These are phyloP conservation scores for Muricea muricata DNA, from an alignment of 92 coral and sea anemone genomes.

Conservation along the genomic window DNA sequence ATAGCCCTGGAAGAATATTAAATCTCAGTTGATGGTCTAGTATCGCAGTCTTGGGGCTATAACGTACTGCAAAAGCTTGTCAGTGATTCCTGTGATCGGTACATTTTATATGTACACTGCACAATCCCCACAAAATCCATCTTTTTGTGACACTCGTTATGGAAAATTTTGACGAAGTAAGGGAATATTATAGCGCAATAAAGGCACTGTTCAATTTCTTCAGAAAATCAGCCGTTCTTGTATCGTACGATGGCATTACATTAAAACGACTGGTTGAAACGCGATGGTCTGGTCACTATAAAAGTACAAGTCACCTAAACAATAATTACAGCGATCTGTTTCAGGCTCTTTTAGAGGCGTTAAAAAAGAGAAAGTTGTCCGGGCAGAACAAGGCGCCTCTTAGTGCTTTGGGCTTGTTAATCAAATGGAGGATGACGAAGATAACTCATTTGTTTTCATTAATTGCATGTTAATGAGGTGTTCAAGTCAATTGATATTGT, in stretches of 20 bases:
- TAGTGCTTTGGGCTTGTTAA: conserved; percentile 4
- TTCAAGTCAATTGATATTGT: conserved; percentile 8
- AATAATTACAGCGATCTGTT: conserved; percentile 12
- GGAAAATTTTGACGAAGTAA: conserved; percentile 28
- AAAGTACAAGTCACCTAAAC: conserved; percentile 20
- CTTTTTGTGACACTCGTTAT: conserved; percentile 14
- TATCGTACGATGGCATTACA: conserved; percentile 17
- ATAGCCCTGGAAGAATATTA: conserved; percentile 15
- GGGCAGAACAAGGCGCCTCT: conserved; percentile 17
- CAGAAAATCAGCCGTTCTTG: conserved; percentile 28
- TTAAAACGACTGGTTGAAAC: conserved; percentile 5
- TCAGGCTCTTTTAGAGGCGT: conserved; percentile 10
- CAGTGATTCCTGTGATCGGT: conserved; percentile 32
- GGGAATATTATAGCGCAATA: conserved; percentile 5
- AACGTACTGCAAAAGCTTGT: conserved; percentile 11
- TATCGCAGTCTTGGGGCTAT: conserved; percentile 31
- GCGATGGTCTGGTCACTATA: conserved; percentile 24
- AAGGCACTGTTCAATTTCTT: conserved; percentile 31
- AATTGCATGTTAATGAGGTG: conserved; percentile 27
- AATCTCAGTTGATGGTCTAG: conserved; percentile 35
- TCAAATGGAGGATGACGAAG: conserved; percentile 22
- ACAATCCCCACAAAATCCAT: conserved; percentile 32
- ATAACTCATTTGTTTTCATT: conserved; percentile 4
- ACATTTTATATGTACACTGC: conserved; percentile 32
- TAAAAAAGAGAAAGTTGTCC: neutral